Evolutionary conservation across 2,113 vertebrate genomes (phyloP).

Genomic region (Oxyura jamaicensis): DNA sequence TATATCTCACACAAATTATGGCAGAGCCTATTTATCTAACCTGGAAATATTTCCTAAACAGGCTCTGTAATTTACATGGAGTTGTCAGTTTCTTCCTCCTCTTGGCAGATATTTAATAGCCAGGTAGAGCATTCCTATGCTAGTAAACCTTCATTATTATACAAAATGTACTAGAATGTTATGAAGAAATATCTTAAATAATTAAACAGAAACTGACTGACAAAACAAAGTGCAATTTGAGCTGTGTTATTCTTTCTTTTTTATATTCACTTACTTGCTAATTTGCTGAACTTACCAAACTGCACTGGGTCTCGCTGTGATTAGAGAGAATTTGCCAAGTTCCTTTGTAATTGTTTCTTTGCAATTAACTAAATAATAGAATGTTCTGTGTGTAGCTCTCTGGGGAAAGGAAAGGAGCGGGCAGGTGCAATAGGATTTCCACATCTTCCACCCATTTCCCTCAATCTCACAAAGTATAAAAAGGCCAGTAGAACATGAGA

Average conservation of each 20-base stretch:
- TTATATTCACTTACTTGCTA: constrained; percentile 54
- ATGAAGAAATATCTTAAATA: constrained; percentile 57
- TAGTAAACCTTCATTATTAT: constrained; percentile 32
- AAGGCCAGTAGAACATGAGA: not conserved
- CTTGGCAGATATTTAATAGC: not conserved
- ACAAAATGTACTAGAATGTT: constrained; percentile 35
- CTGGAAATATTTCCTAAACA: not conserved
- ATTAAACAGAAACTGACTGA: constrained; percentile 53
- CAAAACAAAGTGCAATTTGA: constrained; percentile 51
- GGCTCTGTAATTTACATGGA: not conserved
- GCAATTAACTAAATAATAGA: constrained; percentile 69
- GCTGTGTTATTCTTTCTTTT: constrained; percentile 43
- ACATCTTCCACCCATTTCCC: constrained; percentile 59
- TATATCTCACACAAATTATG: not conserved
- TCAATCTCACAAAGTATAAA: not conserved
- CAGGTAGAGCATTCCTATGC: not conserved
- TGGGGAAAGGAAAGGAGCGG: constrained; percentile 10
- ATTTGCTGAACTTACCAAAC: constrained; percentile 57
- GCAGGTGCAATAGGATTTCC: constrained; percentile 67
- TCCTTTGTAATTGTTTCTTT: constrained; percentile 68
- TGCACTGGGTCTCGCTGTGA: constrained; percentile 52
- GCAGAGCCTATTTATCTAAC: constrained; percentile 24
- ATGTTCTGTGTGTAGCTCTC: constrained; percentile 44
- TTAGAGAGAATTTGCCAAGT: constrained; percentile 48
- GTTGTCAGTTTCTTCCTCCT: not conserved